These are phyloP conservation scores for Homarus gammarus DNA, from an alignment of 2,888 invertebrate genomes.

Conservation along the genomic window DNA sequence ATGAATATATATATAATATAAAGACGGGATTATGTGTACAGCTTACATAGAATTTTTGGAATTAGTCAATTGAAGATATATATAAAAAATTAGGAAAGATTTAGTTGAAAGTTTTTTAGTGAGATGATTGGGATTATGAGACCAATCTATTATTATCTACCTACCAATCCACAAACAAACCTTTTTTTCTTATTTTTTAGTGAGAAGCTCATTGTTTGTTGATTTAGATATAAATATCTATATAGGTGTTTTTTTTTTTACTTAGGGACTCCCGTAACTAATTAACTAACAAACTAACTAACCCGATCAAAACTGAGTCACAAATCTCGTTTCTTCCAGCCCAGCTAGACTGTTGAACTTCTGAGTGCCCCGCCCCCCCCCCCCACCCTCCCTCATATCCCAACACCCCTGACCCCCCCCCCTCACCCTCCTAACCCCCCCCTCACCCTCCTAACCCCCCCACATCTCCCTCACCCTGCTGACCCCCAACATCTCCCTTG, in stretches of 20 bases:
- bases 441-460: no score
- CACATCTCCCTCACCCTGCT: no score
- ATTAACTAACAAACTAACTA: background rate
- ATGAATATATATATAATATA: no score
- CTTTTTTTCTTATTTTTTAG: no score
- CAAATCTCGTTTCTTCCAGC: background rate
- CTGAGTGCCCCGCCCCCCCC: background rate
- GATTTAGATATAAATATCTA: background rate
- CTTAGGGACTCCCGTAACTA: background rate
- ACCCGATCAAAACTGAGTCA: background rate
- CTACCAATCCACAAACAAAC: background rate
- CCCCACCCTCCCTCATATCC: no score
- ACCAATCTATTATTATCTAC: slow-evolving; percentile 32
- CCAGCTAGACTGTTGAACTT: background rate
- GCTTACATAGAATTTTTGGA: slow-evolving; percentile 46
- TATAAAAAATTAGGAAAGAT: slow-evolving; percentile 44
- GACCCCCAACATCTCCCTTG: no score
- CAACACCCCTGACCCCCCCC: no score
- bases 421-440: no score
- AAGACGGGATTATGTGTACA: slow-evolving; percentile 57
- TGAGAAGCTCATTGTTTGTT: background rate
- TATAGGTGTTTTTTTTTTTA: background rate
- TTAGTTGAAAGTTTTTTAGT: slow-evolving; percentile 54
- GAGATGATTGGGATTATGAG: slow-evolving; percentile 41
- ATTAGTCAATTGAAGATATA: slow-evolving; percentile 19